These are phyloP conservation scores for Crotophaga sulcirostris DNA, from an alignment of 2,113 vertebrate genomes.

Conservation along the genomic window DNA sequence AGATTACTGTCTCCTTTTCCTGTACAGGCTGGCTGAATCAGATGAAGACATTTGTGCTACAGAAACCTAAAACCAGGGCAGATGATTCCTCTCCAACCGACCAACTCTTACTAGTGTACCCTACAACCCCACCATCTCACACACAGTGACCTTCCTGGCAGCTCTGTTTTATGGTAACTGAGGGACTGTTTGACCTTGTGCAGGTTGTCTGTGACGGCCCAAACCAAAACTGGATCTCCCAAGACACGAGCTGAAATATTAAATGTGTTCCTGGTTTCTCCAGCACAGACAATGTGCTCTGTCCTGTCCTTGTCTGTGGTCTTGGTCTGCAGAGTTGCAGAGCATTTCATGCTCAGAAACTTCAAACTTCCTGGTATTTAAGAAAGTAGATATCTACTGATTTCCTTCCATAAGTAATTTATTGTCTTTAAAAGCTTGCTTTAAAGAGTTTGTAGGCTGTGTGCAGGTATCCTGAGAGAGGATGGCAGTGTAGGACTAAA, in stretches of 20 bases:
- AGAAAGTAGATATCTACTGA: neutral
- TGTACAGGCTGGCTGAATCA: neutral
- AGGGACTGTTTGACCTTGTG: neutral
- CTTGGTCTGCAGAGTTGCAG: neutral
- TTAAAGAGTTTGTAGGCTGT: neutral
- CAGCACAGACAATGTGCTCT: accelerated
- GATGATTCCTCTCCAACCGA: neutral
- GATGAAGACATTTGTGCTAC: neutral
- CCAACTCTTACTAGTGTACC: neutral
- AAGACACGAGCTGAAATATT: accelerated
- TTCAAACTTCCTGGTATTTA: neutral
- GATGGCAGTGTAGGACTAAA: neutral
- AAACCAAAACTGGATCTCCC: neutral
- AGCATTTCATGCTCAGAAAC: neutral
- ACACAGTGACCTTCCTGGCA: neutral
- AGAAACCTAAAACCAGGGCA: neutral
- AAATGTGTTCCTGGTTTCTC: neutral
- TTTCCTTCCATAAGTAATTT: neutral
- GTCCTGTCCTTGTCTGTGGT: too few species aligned
- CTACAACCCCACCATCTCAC: neutral
- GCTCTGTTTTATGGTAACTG: neutral
- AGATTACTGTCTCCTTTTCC: neutral
- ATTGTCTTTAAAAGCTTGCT: neutral
- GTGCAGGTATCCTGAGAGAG: neutral
- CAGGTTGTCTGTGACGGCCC: neutral